These are phyloP conservation scores for Passer domesticus DNA, from an alignment of 2,113 vertebrate genomes.

Conservation along the genomic window DNA sequence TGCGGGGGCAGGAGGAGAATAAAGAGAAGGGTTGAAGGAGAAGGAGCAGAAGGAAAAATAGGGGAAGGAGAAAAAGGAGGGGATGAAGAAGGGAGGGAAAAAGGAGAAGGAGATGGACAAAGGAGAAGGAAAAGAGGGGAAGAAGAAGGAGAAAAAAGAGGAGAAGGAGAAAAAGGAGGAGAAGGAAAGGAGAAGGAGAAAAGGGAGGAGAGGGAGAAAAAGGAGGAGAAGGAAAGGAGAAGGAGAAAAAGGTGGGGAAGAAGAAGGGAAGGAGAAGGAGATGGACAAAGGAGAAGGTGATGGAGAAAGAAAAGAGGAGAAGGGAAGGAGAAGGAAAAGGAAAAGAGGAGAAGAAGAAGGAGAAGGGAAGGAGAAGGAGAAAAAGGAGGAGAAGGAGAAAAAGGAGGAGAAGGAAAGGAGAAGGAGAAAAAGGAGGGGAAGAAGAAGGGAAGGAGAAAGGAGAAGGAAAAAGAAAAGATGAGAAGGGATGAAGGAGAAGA, in stretches of 20 bases:
- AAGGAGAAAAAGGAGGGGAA: neutral
- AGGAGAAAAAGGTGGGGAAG: no score
- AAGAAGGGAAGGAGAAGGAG: no score
- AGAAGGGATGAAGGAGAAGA: no score
- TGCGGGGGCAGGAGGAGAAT: neutral
- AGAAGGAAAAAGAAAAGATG: neutral
- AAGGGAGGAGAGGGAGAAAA: no score
- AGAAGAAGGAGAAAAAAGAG: neutral
- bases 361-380: neutral
- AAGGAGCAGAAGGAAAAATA: neutral
- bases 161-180: no score
- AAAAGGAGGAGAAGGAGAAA: neutral
- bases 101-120: no score
- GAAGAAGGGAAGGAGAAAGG: no score
- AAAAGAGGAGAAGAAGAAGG: neutral
- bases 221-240: neutral
- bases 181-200: no score
- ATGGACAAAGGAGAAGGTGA: no score
- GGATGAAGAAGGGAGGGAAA: neutral
- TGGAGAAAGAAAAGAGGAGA: no score
- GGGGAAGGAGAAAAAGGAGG: rapidly evolving
- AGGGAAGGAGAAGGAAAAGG: neutral
- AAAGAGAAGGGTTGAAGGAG: neutral
- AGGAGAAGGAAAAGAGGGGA: no score
- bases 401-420: neutral